Evolutionary conservation across 2,797 vertebrate genomes (phyloP).

Genomic region (Syngnathus acus): DNA sequence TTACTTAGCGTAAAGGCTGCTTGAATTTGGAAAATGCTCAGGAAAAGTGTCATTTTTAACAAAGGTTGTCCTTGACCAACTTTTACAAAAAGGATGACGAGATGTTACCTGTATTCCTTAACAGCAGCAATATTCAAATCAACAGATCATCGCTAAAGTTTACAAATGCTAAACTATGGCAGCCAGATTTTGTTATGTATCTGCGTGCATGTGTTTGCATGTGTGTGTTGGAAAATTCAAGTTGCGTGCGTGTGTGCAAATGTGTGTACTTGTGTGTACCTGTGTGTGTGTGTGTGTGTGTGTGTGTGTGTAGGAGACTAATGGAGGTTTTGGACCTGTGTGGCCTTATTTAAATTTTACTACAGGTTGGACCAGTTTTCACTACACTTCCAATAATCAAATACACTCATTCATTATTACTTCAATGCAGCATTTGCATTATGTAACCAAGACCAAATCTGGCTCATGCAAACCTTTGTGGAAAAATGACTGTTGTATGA

Average conservation of each 20-base stretch:
- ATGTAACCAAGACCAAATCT: not conserved
- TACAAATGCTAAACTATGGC: too few species aligned
- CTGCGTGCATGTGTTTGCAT: slow-evolving; percentile 14
- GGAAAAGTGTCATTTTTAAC: too few species aligned
- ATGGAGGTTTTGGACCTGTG: slow-evolving; percentile 47
- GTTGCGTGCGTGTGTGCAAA: not conserved
- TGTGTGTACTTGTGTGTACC: too few species aligned
- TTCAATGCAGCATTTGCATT: not conserved
- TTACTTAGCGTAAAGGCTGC: too few species aligned
- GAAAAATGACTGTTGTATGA: not conserved
- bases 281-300: too few species aligned
- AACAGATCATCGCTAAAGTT: too few species aligned
- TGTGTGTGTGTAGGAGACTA: slow-evolving; percentile 9
- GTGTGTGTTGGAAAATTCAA: slow-evolving; percentile 11
- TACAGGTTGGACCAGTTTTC: not conserved
- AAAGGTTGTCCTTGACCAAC: too few species aligned
- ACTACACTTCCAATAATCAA: not conserved
- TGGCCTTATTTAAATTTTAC: slow-evolving; percentile 67
- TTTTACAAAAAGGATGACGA: too few species aligned
- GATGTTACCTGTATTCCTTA: too few species aligned
- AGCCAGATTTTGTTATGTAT: not conserved
- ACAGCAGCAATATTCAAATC: too few species aligned
- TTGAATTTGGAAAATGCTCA: too few species aligned
- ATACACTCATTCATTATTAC: not conserved
- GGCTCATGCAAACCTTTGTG: not conserved